phyloP scores from a whole-genome alignment of 2,888 invertebrate genomes.

The Calliopum simillimum region DNA sequence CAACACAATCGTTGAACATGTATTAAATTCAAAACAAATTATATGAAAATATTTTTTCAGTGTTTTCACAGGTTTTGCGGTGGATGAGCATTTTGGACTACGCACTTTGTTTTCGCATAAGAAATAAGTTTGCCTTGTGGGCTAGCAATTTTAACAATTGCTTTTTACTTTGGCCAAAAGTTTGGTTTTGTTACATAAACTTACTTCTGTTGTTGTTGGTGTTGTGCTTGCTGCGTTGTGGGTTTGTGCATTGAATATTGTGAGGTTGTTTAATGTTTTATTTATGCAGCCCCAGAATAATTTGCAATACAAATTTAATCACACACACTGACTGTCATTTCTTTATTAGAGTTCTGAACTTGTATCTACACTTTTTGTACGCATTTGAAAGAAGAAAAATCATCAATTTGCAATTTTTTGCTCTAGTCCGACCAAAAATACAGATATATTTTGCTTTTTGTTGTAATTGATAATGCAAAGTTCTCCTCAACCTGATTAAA shows the following conservation, averaged over 20 bases:
- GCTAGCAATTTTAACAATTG: slow-evolving; percentile 27
- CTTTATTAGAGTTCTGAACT: not conserved
- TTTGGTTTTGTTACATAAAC: slow-evolving; percentile 2
- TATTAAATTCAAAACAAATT: too few species aligned
- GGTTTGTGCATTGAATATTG: slow-evolving; percentile 44
- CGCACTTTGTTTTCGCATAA: slow-evolving; percentile 33
- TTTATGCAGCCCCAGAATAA: slow-evolving; percentile 46
- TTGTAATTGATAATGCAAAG: too few species aligned
- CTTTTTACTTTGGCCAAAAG: slow-evolving; percentile 31
- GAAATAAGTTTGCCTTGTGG: slow-evolving; percentile 41
- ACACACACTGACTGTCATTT: slow-evolving; percentile 39
- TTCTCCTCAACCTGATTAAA: too few species aligned
- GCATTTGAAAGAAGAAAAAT: too few species aligned
- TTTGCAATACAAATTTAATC: slow-evolving; percentile 53
- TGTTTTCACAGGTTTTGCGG: not conserved
- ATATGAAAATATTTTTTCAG: too few species aligned
- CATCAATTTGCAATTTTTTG: too few species aligned
- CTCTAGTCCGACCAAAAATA: too few species aligned
- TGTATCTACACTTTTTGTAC: too few species aligned
- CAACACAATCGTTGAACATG: too few species aligned
- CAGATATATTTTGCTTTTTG: too few species aligned
- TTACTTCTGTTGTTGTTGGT: slow-evolving; percentile 39
- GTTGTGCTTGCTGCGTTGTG: slow-evolving; percentile 41
- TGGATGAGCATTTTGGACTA: not conserved
- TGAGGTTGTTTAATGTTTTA: slow-evolving; percentile 43